Percentiles rank a stretch among this genome's conserved stretches.
phyloP scores from a whole-genome alignment of 2,888 invertebrate species.

The Drosophila quinaria region DNA sequence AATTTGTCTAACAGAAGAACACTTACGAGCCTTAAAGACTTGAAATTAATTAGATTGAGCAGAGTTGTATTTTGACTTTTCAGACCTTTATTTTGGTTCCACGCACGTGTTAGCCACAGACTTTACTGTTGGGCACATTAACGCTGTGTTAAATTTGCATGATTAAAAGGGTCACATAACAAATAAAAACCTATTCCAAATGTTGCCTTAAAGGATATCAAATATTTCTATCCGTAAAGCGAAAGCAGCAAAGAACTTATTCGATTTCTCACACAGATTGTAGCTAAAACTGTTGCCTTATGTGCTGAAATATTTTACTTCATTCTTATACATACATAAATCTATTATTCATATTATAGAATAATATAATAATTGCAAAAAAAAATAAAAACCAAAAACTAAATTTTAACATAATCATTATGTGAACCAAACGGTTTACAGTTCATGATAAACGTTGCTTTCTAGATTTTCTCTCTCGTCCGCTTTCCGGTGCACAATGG shows the following conservation, averaged over 20 bases:
- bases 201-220: background rate
- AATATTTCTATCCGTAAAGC: background rate
- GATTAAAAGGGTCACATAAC: slow-evolving; percentile 38
- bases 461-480: background rate
- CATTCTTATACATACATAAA: background rate
- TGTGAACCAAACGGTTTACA: background rate
- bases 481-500: background rate
- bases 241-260: background rate
- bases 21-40: slow-evolving; percentile 9
- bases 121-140: slow-evolving; percentile 41
- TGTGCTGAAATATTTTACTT: background rate
- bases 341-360: background rate
- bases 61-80: slow-evolving; percentile 30
- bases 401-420: background rate
- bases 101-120: slow-evolving; percentile 38
- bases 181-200: slow-evolving; percentile 1
- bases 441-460: background rate
- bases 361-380: too few species aligned
- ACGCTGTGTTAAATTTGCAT: slow-evolving; percentile 45
- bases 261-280: background rate
- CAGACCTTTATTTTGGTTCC: slow-evolving; percentile 20
- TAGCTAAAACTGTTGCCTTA: background rate
- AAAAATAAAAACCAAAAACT: background rate
- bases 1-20: background rate
- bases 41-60: slow-evolving; percentile 41